Evolutionary conservation across 1,140 invertebrate species (phyloP), one percentile per base, ranked within the genome.

Genomic region (Dendrolimus punctatus): DNA sequence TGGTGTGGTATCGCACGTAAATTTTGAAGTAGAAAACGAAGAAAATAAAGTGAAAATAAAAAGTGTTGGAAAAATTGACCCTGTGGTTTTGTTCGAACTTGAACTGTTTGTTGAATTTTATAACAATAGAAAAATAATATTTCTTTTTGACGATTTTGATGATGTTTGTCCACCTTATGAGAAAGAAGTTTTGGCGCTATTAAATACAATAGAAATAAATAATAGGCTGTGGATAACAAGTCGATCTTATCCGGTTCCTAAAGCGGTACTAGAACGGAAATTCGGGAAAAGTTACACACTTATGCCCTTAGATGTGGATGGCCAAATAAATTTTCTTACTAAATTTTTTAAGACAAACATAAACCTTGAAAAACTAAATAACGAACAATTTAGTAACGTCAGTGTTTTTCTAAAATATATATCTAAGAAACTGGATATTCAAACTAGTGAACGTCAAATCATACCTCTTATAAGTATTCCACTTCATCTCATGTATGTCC

Each of bases 111-210:
- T 62, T 37, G 6, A 55, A 9, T 55, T 44, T 42, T 62, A 58
- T n/a, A 62, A 62, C 47, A 39, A 47, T 8, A 45, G 51, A 4
- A 47, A 56, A 43, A 40, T 64, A 6, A 57, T 52, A 46, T 57
- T 64, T 47, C n/a, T 64, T 42, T 60, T 64, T 42, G 50, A 64
- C 39, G 62, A 51, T 8, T 64, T 60, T 48, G 54, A 60, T 40
- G 45, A 45, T 45, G 53, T 60, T 38, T 54, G 51, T 45, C 57
- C 55, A 37, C 51, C 53, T 23, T 51, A 55, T 36, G 49, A 41
- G 38, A 54, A 52, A 7, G 54, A 64, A 48, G 51, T 50, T 2
- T 44, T 60, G 5, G 36, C 42, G 42, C 8, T 64, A 46, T 40
- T 64, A 7, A 54, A 46, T 36, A 23, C 40, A 39, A 40, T 52